Conservation (phyloP, 2,888 invertebrate genomes). For the Pocota personata region DNA sequence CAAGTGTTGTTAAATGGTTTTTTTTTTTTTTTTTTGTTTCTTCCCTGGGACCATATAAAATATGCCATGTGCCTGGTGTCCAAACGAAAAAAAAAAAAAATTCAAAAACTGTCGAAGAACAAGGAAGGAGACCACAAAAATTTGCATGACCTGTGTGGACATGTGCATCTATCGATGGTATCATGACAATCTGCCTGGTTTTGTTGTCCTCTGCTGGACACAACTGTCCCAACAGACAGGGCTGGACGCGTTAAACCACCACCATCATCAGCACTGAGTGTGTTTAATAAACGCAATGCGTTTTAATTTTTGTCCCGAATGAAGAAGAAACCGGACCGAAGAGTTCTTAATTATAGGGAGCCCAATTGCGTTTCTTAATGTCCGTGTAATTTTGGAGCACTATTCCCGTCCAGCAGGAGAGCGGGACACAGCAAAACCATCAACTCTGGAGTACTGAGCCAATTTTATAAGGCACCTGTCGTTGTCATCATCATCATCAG, state of each 20-base stretch:
- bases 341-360: conserved; percentile 62
- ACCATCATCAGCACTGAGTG: conserved; percentile 18
- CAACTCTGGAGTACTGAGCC: conserved; percentile 48
- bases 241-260: conserved; percentile 58
- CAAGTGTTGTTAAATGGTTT: conserved; percentile 6
- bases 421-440: conserved; percentile 29
- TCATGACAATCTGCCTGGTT: conserved; percentile 51
- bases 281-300: conserved; percentile 55
- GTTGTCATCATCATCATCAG: conserved; percentile 52
- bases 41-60: conserved; percentile 15
- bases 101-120: conserved; percentile 37
- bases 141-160: conserved; percentile 71
- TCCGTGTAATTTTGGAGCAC: conserved; percentile 66
- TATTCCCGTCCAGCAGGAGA: not conserved
- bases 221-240: conserved; percentile 54
- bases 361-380: conserved; percentile 69
- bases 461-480: conserved; percentile 67
- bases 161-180: conserved; percentile 70
- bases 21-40: not conserved
- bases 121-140: conserved; percentile 65
- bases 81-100: not conserved
- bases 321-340: conserved; percentile 24
- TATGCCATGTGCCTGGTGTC: conserved; percentile 49
- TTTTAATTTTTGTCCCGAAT: conserved; percentile 62
- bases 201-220: not conserved